Base-by-base conservation (phyloP, 2,888 invertebrate genomes). In the Oscheius sp. region DNA sequence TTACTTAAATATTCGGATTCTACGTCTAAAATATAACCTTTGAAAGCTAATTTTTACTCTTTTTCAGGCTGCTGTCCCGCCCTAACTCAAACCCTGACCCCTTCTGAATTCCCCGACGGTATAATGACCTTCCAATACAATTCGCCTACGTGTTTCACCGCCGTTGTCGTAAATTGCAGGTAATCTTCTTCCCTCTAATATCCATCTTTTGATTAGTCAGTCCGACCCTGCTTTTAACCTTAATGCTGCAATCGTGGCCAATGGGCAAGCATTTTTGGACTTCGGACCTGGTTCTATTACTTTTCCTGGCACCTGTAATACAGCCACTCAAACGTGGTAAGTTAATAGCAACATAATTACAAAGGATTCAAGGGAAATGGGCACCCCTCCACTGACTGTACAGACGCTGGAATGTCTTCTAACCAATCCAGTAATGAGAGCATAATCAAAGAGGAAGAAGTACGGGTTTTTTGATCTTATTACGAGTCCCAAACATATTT, bases 61-160 rank as follows among this genome's bases (percentile, higher is more conserved):
- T 17, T 28, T 51, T 14, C 9, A 54, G 54, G 30, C 33, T 62
- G 62, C 30, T 59, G 59, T 28, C 59, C 41, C 8, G 44, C 38
- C 14, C 45, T 45, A 33, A 20, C 9, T 26, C 61, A 45, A 17
- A 22, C 30, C 8, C 32, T 20, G 32, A 47, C 33, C 6, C 28
- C 32, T 3, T 12, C 28, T 14, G 47, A 17, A 26, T 28, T 45
- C n/a, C 32, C 47, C 32, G 28, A 62, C 22, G 47, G 47, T 17
- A 14, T 2, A 5, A 32, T 47, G 30, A 30, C n/a, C 9, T 62
- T 62, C 26, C 17, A 28, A 26, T 62, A 62, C 22, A 38, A 59
- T 5, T 41, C 17, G 26, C 3, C 3, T 22, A 22, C 4, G 8
- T 59, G 59, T n/a, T n/a, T 22, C 14, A n/a, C 41, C n/a, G 5